Evolutionary conservation across 2,888 invertebrate species (phyloP).

Genomic region (Erannis defoliaria): DNA sequence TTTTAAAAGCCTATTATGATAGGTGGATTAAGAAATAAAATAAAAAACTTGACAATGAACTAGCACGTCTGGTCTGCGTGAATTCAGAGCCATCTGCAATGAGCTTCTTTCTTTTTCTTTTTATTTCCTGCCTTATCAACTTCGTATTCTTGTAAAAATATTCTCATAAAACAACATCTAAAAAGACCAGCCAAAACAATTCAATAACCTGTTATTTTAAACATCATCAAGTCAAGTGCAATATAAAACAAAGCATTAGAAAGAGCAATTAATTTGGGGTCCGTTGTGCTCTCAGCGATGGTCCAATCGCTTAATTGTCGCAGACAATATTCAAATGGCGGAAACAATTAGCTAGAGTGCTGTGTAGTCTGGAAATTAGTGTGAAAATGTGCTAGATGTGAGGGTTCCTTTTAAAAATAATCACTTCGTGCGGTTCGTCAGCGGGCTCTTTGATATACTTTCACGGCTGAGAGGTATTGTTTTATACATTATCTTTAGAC

Average conservation of each 20-base stretch:
- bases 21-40: no score
- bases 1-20: no score
- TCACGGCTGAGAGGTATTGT: background rate
- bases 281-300: conserved; percentile 68
- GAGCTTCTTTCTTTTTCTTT: no score
- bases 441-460: background rate
- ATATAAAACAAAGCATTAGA: conserved; percentile 78
- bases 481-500: no score
- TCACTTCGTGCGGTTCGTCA: background rate
- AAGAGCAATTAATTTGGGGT: conserved; percentile 82
- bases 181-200: conserved; percentile 29
- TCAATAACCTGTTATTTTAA: conserved; percentile 45
- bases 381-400: conserved; percentile 32
- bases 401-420: background rate
- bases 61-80: no score
- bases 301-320: conserved; percentile 85
- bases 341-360: conserved; percentile 86
- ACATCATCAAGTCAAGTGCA: conserved; percentile 57
- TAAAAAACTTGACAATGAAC: no score
- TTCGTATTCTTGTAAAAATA: background rate
- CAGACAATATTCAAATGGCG: conserved; percentile 86
- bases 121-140: no score
- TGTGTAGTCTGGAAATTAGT: conserved; percentile 50
- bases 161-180: conserved; percentile 7
- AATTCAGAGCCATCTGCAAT: no score